phyloP scores from a whole-genome alignment of 2,888 invertebrate species.

The Sesamia inferens region DNA sequence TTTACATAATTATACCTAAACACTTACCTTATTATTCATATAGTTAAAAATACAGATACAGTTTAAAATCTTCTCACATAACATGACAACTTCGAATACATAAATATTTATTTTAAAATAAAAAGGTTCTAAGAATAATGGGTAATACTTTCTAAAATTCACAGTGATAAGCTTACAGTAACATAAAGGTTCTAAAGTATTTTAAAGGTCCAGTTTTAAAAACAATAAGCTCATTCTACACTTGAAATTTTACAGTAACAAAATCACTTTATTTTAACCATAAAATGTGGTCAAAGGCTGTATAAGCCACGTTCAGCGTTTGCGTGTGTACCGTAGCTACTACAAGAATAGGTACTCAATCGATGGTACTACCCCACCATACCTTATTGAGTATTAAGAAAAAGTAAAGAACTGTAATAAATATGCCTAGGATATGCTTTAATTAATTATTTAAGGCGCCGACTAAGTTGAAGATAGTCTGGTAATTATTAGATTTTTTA shows the following conservation, averaged over 20 bases:
- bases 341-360: slow-evolving; percentile 75
- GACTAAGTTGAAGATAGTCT: neutral
- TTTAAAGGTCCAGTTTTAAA: neutral
- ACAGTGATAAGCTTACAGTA: neutral
- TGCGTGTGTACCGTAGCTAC: slow-evolving; percentile 76
- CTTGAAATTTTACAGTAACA: slow-evolving; percentile 22
- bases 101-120: neutral
- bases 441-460: slow-evolving; percentile 9
- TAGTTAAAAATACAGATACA: neutral
- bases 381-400: slow-evolving; percentile 57
- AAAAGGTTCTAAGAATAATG: neutral
- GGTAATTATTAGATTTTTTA: neutral
- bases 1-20: neutral
- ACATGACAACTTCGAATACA: no score
- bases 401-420: slow-evolving; percentile 42
- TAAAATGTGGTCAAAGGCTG: slow-evolving; percentile 43
- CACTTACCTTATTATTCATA: slow-evolving; percentile 2
- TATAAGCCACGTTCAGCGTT: slow-evolving; percentile 58
- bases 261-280: slow-evolving; percentile 38
- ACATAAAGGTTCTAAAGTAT: neutral
- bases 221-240: neutral
- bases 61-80: neutral
- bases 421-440: slow-evolving; percentile 3
- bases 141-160: neutral
- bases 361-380: slow-evolving; percentile 64